Conservation (phyloP, 2,113 vertebrate species). For the Philantomba maxwellii region DNA sequence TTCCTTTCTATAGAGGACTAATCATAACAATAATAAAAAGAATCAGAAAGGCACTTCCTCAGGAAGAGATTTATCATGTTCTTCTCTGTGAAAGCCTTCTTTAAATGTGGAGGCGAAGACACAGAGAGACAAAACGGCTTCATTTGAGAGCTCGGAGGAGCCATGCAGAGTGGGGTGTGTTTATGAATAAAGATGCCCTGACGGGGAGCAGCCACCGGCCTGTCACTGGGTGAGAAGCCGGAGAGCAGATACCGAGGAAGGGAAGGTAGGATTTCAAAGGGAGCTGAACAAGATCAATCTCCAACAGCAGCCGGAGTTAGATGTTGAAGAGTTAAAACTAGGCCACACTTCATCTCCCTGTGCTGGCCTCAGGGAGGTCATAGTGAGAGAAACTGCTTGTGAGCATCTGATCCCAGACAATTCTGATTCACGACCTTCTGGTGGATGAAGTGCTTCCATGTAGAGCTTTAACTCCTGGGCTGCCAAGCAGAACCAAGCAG, state of each 20-base stretch:
- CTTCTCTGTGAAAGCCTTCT: background rate
- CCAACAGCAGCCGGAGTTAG: background rate
- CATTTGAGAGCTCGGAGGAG: background rate
- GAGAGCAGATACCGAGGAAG: background rate
- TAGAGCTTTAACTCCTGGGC: background rate
- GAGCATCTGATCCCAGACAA: background rate
- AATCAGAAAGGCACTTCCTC: background rate
- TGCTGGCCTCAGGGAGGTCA: background rate
- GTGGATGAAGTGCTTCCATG: background rate
- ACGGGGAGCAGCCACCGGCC: background rate
- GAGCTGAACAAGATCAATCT: background rate
- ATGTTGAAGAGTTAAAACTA: background rate
- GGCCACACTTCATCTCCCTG: background rate
- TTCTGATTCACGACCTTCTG: background rate
- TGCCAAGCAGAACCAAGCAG: background rate
- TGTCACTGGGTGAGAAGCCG: background rate
- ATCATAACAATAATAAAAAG: background rate
- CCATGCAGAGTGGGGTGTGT: rapidly evolving
- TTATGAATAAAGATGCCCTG: background rate
- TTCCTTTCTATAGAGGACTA: slow-evolving; percentile 32
- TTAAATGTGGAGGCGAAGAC: background rate
- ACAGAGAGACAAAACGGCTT: background rate
- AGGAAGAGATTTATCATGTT: background rate
- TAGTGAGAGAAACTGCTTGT: background rate
- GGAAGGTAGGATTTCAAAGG: background rate